Evolutionary conservation across 1,140 invertebrate species (phyloP).

Genomic region (Calliphora vicina): DNA sequence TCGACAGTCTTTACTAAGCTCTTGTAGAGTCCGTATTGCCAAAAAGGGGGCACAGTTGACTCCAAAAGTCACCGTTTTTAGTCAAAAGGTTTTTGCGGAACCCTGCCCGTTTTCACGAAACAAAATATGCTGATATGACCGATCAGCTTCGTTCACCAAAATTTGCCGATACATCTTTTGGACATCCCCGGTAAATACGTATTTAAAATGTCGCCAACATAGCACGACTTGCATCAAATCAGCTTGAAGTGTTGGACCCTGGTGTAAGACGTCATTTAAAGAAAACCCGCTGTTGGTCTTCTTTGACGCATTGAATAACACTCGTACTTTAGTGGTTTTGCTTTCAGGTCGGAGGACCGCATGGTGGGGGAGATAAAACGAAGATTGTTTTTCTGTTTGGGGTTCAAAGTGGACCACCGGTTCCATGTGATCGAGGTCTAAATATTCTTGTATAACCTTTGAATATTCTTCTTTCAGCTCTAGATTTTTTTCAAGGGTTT

Average conservation of each 20-base stretch:
- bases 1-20: not conserved
- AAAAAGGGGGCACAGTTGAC: slow-evolving; percentile 21
- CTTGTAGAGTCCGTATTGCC: not conserved
- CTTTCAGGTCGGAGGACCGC: not conserved
- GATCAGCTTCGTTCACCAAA: not conserved
- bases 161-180: too few relatives aligned
- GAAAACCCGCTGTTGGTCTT: too few relatives aligned
- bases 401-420: too few relatives aligned
- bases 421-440: too few relatives aligned
- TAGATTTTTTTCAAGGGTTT: too few relatives aligned
- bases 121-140: slow-evolving; percentile 24
- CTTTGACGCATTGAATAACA: too few relatives aligned
- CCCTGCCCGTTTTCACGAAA: not conserved
- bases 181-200: too few relatives aligned
- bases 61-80: slow-evolving; percentile 22
- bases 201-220: slow-evolving; percentile 16
- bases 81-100: not conserved
- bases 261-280: too few relatives aligned
- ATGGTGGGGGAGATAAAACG: too few relatives aligned
- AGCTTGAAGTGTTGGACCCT: not conserved
- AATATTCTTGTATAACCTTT: too few relatives aligned
- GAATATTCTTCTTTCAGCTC: too few relatives aligned
- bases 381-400: too few relatives aligned
- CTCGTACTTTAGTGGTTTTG: not conserved
- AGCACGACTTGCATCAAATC: not conserved